Evolutionary conservation across 2,113 vertebrate species (phyloP).

Genomic region (Candoia aspera): DNA sequence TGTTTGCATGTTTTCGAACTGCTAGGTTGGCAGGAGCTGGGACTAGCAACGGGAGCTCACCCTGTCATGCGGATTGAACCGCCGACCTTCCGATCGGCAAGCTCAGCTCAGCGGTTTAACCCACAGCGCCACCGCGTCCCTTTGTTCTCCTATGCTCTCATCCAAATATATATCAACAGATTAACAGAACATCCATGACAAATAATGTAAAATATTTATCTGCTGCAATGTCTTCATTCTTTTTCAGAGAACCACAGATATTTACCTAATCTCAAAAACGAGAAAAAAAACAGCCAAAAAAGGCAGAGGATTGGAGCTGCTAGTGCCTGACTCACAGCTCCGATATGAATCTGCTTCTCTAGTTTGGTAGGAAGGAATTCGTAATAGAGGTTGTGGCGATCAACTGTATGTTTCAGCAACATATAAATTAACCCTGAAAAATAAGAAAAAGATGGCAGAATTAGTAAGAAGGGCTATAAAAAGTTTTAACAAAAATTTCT

Average conservation of each 20-base stretch:
- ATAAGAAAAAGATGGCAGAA: neutral
- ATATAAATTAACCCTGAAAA: conserved; percentile 89
- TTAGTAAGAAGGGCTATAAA: neutral
- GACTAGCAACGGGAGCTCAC: no score
- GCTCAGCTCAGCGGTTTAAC: no score
- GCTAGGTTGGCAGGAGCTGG: no score
- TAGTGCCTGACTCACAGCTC: conserved; percentile 90
- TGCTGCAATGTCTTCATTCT: neutral
- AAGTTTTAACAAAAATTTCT: neutral
- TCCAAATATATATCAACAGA: neutral
- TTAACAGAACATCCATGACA: neutral
- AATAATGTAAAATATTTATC: neutral
- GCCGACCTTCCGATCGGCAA: no score
- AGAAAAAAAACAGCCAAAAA: conserved; percentile 95
- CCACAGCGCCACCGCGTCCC: no score
- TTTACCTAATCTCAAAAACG: conserved; percentile 87
- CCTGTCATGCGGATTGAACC: no score
- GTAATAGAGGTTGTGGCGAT: conserved; percentile 94
- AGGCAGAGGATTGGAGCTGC: conserved; percentile 94
- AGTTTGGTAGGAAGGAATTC: conserved; percentile 88
- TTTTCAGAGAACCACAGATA: neutral
- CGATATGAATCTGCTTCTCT: conserved; percentile 86
- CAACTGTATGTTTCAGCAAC: conserved; percentile 90
- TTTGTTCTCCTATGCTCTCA: neutral
- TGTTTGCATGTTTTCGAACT: no score